Base-by-base conservation (phyloP, 2,113 vertebrate species). In the Varanus komodoensis region DNA sequence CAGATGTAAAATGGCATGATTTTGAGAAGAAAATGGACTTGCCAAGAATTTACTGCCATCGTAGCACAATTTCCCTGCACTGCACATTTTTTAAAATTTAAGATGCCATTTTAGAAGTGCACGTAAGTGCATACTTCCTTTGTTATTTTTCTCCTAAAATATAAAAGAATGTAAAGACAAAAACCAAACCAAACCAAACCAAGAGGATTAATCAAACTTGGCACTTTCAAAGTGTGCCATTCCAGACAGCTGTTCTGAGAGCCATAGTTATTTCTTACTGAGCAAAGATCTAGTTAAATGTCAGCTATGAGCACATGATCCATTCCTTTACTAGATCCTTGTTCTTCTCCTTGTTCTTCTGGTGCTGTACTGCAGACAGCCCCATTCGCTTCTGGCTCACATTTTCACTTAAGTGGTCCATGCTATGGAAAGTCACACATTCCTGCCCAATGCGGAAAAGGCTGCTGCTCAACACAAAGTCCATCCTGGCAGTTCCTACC, bases 271-370 rank as follows among this genome's bases (percentile, higher is more conserved):
- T 84, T 78, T 69, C 73, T 73, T 84, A 87, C 92, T 92, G 69
- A 90, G 82, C 52, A 81, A 44, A 71, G 4, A 81, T 78, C 80
- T 86, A 44, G 48, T 89, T 94, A 82, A 71, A 90, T 89, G 80
- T 61, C 85, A 88, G 92, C 92, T 93, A 92, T 94, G 83, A 54
- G 91, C 89, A 48, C 23, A 64, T 0, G 85, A 94, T 27, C 77
- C 0, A 14, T 0, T 61, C 48, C 52, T 80, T 68, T 71, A 0
- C 7, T 77, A 82, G 29, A 92, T 88, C 38, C 38, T 44, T 44
- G 38, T 93, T 94, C 86, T 75, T 91, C 92, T 87, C 61, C 3
- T 14, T 29, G 0, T 48, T 25, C 7, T 1, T 25, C 52, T 1
- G 12, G 67, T 1, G 74, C 89, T 91, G 90, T 88, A 89, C 73